Conservation (phyloP, 2,113 vertebrate genomes). For the Bagarius yarrelli region DNA sequence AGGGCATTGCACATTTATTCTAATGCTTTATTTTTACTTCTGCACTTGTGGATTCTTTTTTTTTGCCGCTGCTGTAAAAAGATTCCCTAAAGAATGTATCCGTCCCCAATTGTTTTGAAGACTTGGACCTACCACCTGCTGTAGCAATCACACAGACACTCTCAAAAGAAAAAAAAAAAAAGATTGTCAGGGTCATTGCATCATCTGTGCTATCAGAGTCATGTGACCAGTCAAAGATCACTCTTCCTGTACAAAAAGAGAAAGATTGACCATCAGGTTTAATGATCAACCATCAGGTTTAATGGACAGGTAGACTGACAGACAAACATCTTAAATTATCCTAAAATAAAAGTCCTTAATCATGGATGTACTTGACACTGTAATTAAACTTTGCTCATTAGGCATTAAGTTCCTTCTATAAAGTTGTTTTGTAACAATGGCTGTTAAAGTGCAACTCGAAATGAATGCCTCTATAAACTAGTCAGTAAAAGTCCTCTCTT, state of each 20-base stretch:
- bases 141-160: not conserved
- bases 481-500: not conserved
- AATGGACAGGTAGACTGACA: too few relatives aligned
- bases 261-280: too few relatives aligned
- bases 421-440: not conserved
- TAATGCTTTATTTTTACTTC: not conserved
- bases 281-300: too few relatives aligned
- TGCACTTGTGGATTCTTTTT: not conserved
- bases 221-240: too few relatives aligned
- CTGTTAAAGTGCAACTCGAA: not conserved
- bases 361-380: too few relatives aligned
- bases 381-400: not conserved
- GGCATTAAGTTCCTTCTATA: not conserved
- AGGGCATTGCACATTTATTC: not conserved
- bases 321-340: too few relatives aligned
- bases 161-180: too few relatives aligned
- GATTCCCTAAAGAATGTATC: not conserved
- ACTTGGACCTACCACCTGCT: not conserved
- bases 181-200: too few relatives aligned
- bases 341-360: too few relatives aligned
- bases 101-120: not conserved
- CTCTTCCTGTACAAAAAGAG: too few relatives aligned
- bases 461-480: conserved; percentile 19
- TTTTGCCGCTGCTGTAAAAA: not conserved
- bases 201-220: too few relatives aligned